Evolutionary conservation across 2,113 vertebrate genomes (phyloP).

Genomic region (Sebastes fasciatus): DNA sequence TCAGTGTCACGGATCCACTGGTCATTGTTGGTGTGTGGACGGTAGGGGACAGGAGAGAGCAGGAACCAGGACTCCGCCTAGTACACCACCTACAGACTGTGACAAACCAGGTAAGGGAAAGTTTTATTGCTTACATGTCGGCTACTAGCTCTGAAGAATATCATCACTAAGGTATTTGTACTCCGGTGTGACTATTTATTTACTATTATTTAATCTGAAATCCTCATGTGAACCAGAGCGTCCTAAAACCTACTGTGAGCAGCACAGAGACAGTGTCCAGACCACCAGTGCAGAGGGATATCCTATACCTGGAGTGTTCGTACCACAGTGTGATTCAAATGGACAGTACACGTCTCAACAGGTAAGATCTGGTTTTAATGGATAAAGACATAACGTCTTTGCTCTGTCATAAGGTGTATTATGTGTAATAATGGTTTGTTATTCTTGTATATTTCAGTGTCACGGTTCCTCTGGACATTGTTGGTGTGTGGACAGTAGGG

Average conservation of each 20-base stretch:
- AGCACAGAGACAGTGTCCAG: conserved; percentile 73
- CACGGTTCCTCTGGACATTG: conserved; percentile 85
- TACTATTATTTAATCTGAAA: not conserved
- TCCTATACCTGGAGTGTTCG: conserved; percentile 61
- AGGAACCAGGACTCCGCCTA: conserved; percentile 83
- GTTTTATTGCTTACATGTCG: not conserved
- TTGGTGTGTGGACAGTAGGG: conserved; percentile 87
- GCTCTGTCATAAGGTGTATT: too few species aligned
- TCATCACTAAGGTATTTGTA: not conserved
- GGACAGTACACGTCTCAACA: conserved; percentile 85
- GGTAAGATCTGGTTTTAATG: conserved; percentile 29
- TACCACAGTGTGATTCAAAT: conserved; percentile 86
- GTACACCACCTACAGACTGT: conserved; percentile 72
- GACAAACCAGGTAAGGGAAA: conserved; percentile 80
- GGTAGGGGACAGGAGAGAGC: conserved; percentile 81
- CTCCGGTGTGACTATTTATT: not conserved
- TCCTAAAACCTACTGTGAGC: conserved; percentile 80
- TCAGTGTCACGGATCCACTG: conserved; percentile 86
- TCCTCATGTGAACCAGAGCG: conserved; percentile 44
- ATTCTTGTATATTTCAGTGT: conserved; percentile 46
- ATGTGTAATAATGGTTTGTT: not conserved
- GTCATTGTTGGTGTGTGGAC: conserved; percentile 92
- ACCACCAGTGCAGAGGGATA: conserved; percentile 47
- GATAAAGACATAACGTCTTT: not conserved
- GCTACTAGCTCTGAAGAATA: not conserved